phyloP scores from a whole-genome alignment of 2,113 vertebrate genomes.

The Odocoileus hemionus region DNA sequence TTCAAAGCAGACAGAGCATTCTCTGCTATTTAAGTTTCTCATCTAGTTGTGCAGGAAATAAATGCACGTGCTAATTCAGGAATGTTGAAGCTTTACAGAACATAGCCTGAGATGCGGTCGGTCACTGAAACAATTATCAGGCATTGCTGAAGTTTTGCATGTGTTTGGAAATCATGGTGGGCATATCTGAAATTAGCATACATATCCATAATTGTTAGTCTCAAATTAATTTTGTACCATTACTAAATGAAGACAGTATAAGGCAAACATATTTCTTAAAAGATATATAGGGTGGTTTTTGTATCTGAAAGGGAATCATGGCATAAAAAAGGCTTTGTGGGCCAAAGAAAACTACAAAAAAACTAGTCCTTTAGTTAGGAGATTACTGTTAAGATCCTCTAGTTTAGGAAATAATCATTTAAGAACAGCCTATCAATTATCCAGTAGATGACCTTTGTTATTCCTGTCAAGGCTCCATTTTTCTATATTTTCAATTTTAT shows the following conservation, averaged over 20 bases:
- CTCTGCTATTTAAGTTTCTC: constrained; percentile 58
- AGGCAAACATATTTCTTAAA: neutral
- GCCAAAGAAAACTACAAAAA: neutral
- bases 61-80: constrained; percentile 60
- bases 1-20: constrained; percentile 60
- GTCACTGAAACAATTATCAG: constrained; percentile 43
- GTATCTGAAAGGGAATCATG: neutral
- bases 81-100: constrained; percentile 41
- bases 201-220: neutral
- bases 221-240: neutral
- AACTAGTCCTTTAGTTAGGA: neutral
- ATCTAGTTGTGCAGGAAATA: constrained; percentile 55
- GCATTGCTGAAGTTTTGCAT: constrained; percentile 17
- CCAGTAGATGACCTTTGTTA: neutral
- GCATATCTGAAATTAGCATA: neutral
- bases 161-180: neutral
- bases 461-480: neutral
- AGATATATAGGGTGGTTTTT: neutral
- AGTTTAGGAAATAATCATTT: neutral
- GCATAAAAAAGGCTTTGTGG: neutral
- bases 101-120: neutral
- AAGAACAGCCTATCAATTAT: neutral
- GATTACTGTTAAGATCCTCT: neutral
- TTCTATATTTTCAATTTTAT: neutral
- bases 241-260: neutral